These are phyloP conservation scores for Ochropleura plecta DNA, from an alignment of 2,888 invertebrate species.

Conservation along the genomic window DNA sequence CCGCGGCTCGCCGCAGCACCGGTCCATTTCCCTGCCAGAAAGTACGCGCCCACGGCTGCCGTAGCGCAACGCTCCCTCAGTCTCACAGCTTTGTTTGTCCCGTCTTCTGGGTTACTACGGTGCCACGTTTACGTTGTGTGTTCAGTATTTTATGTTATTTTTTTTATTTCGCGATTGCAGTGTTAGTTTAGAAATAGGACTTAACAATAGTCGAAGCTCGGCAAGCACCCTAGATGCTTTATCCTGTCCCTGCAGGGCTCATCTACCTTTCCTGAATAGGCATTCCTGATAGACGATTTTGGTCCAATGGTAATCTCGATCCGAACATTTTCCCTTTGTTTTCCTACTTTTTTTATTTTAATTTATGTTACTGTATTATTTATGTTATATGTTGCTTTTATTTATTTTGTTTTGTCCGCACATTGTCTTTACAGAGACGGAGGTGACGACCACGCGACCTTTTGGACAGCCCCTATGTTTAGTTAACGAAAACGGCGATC, in stretches of 20 bases:
- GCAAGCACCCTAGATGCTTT: slow-evolving; percentile 86
- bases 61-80: slow-evolving; percentile 86
- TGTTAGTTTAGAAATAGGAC: slow-evolving; percentile 87
- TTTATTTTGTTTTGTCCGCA: slow-evolving; percentile 85
- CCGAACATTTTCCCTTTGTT: slow-evolving; percentile 63
- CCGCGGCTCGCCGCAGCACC: slow-evolving; percentile 93
- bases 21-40: slow-evolving; percentile 96
- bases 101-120: slow-evolving; percentile 85
- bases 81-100: slow-evolving; percentile 89
- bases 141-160: slow-evolving; percentile 81
- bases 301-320: slow-evolving; percentile 60
- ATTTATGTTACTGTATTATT: slow-evolving; percentile 66
- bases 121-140: slow-evolving; percentile 87
- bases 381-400: slow-evolving; percentile 74
- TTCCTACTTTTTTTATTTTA: slow-evolving; percentile 69
- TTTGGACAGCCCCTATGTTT: slow-evolving; percentile 95
- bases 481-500: slow-evolving; percentile 90
- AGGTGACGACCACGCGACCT: slow-evolving; percentile 92
- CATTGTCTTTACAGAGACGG: slow-evolving; percentile 88
- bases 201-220: slow-evolving; percentile 85
- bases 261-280: slow-evolving; percentile 71
- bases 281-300: slow-evolving; percentile 66
- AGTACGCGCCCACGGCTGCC: slow-evolving; percentile 92
- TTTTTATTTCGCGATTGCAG: slow-evolving; percentile 85
- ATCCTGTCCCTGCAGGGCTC: slow-evolving; percentile 81